Conservation (phyloP, 2,113 vertebrate species). For the Antechinus stuartii region DNA sequence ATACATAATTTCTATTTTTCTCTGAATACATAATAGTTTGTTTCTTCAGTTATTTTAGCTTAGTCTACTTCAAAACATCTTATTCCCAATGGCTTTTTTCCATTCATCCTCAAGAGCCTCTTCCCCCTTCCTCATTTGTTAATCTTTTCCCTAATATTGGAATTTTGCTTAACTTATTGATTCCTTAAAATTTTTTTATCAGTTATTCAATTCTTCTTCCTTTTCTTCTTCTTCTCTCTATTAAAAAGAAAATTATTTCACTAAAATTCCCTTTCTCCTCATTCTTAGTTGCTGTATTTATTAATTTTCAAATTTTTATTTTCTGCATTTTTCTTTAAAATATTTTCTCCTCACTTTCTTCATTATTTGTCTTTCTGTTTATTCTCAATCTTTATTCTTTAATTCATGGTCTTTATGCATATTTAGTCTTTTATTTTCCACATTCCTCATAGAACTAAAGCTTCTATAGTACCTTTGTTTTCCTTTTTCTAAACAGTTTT, state of each 20-base stretch:
- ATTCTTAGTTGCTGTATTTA: background rate
- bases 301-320: background rate
- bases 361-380: background rate
- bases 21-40: background rate
- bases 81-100: background rate
- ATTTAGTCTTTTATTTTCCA: background rate
- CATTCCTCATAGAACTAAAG: background rate
- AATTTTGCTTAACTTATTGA: background rate
- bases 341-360: background rate
- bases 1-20: background rate
- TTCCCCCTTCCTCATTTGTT: background rate
- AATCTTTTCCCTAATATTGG: background rate
- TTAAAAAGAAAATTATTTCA: background rate
- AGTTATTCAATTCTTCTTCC: background rate
- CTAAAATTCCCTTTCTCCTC: background rate
- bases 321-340: background rate
- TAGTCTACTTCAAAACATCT: background rate
- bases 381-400: background rate
- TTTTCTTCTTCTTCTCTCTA: background rate
- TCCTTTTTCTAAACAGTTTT: background rate
- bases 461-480: background rate
- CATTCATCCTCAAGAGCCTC: background rate
- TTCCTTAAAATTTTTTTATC: background rate
- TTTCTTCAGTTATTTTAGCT: background rate
- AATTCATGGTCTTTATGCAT: background rate